A percentile compares a stretch with the other conserved stretches of the same genome.
Conservation (phyloP, 2,797 vertebrate genomes). For the Thamnophis elegans region DNA sequence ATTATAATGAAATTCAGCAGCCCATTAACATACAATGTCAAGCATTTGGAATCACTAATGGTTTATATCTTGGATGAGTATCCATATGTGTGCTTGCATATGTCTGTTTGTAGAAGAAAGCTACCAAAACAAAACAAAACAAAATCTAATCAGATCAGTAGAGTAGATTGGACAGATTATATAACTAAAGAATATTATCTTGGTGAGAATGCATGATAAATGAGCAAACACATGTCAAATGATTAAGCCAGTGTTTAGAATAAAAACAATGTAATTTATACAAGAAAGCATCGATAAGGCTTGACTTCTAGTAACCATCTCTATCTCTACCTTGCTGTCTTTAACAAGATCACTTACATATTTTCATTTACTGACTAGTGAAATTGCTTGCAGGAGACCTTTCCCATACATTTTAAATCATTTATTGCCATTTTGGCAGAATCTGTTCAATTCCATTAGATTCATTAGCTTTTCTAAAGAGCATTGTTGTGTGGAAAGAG, state of each 20-base stretch:
- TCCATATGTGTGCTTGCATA: background rate
- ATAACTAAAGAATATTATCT: conserved; percentile 42
- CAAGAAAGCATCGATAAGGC: background rate
- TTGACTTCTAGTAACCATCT: background rate
- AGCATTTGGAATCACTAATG: background rate
- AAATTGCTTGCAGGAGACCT: conserved; percentile 52
- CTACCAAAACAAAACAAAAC: conserved; percentile 27
- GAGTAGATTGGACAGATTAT: conserved; percentile 42
- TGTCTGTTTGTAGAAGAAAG: background rate
- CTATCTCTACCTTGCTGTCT: conserved; percentile 27
- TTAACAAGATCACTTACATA: conserved; percentile 33
- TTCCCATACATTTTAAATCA: conserved; percentile 65
- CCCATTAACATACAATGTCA: background rate
- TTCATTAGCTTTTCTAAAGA: conserved; percentile 68
- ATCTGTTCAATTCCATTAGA: conserved; percentile 64
- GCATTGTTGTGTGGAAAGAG: conserved; percentile 52
- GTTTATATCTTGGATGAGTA: background rate
- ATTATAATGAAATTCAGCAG: background rate
- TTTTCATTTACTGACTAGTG: conserved; percentile 52
- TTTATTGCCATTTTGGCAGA: conserved; percentile 61
- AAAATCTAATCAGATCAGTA: background rate
- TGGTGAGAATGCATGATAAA: background rate
- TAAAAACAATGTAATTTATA: background rate
- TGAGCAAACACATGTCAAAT: background rate
- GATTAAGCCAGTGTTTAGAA: background rate